Conservation (phyloP, 2,888 invertebrate genomes). For the Acrocera orbiculus region DNA sequence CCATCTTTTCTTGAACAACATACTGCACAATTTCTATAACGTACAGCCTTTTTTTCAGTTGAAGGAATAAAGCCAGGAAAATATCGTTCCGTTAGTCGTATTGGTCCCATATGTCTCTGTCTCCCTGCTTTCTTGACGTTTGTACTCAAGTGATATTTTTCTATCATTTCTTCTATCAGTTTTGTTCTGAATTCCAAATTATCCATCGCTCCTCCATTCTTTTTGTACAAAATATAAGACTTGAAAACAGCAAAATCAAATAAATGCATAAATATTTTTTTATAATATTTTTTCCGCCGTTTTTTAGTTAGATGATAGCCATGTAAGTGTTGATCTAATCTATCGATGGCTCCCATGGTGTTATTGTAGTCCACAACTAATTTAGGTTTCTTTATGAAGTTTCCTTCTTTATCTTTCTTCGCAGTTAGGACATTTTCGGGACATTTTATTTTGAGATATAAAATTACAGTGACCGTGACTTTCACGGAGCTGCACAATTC, state of each 20-base stretch:
- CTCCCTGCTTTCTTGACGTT: background rate
- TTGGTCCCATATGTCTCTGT: background rate
- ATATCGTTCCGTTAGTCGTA: conserved; percentile 1
- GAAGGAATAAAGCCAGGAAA: conserved; percentile 1
- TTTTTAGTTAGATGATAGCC: conserved; percentile 2
- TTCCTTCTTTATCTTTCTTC: background rate
- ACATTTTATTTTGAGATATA: no score
- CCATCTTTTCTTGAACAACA: conserved; percentile 3
- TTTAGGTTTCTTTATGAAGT: conserved; percentile 2
- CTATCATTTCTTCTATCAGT: conserved; percentile 1
- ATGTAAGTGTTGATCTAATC: conserved; percentile 4
- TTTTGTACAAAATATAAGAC: conserved; percentile 3
- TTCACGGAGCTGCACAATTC: no score
- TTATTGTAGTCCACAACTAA: conserved; percentile 3
- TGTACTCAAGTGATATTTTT: conserved; percentile 1
- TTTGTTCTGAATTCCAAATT: conserved; percentile 1
- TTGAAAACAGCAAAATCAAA: conserved; percentile 1
- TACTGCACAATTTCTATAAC: conserved; percentile 1
- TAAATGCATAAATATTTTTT: conserved; percentile 2
- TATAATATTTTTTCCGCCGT: conserved; percentile 1
- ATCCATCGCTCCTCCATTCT: conserved; percentile 2
- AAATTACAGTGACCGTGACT: no score
- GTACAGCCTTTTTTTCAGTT: conserved; percentile 1
- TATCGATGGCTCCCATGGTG: conserved; percentile 5
- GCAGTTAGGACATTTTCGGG: background rate